These are phyloP conservation scores for Hylomyscus alleni DNA, from an alignment of 2,797 vertebrate species.

Conservation along the genomic window DNA sequence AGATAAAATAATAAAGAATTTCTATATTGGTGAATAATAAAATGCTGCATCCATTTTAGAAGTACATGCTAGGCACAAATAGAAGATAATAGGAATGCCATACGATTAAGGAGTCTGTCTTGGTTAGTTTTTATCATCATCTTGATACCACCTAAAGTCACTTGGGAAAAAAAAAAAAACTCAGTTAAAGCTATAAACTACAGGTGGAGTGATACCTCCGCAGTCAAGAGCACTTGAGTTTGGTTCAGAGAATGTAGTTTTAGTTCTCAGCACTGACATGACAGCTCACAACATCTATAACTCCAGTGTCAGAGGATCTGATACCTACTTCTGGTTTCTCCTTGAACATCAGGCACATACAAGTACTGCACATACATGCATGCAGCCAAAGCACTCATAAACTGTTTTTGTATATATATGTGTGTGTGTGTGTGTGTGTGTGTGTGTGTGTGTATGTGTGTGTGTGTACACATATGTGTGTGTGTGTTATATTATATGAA, in stretches of 20 bases:
- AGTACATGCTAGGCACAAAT: not conserved
- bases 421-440: too few species aligned
- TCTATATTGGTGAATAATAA: slow-evolving; percentile 32
- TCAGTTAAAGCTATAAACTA: not conserved
- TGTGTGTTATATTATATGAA: not conserved
- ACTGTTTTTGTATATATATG: too few species aligned
- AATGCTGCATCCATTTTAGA: not conserved
- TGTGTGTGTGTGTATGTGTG: too few species aligned
- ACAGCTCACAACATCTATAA: not conserved
- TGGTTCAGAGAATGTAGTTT: not conserved
- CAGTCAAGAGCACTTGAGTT: not conserved
- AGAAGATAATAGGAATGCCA: not conserved
- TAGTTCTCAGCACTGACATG: not conserved
- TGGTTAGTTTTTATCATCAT: not conserved
- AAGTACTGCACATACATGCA: not conserved
- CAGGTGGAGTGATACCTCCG: not conserved
- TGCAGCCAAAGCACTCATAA: not conserved
- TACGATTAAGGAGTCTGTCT: not conserved
- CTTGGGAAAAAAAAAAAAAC: too few species aligned
- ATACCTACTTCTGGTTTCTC: not conserved
- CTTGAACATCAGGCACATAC: not conserved
- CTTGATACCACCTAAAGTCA: not conserved
- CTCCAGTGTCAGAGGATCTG: not conserved
- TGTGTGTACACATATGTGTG: not conserved
- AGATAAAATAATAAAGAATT: not conserved